phyloP scores from a whole-genome alignment of 2,113 vertebrate genomes.

The Microcebus ravelobensis region DNA sequence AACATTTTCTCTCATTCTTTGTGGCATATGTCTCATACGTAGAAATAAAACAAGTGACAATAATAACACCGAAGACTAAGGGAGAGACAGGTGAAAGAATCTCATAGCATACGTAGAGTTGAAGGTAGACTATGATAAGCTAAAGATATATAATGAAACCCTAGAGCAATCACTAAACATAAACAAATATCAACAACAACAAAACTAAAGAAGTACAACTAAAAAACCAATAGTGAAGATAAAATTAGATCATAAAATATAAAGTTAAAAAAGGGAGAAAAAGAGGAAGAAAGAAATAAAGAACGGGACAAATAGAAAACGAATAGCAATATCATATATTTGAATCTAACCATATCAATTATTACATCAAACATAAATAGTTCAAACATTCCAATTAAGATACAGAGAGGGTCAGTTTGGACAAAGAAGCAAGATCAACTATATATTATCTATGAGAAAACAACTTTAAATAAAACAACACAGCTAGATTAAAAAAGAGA shows the following conservation, averaged over 20 bases:
- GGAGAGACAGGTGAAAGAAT: neutral
- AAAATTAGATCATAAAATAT: neutral
- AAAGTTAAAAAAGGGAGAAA: neutral
- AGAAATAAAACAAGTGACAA: neutral
- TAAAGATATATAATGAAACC: neutral
- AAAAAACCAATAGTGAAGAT: neutral
- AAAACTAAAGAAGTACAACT: neutral
- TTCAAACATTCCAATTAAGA: neutral
- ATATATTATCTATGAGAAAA: neutral
- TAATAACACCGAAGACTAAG: neutral
- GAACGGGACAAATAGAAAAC: neutral
- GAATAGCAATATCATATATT: neutral
- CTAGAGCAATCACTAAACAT: neutral
- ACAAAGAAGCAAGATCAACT: neutral
- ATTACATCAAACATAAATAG: neutral
- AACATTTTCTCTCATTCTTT: neutral
- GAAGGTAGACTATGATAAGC: neutral
- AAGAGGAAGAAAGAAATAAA: neutral
- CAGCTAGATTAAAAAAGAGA: neutral
- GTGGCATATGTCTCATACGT: neutral
- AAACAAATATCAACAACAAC: neutral
- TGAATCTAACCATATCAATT: neutral
- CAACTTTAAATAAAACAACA: constrained; percentile 3
- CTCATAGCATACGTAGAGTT: neutral
- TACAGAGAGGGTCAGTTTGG: neutral